Conservation (phyloP, 2,888 invertebrate genomes). For the Scaptodrosophila latifasciaeformis region DNA sequence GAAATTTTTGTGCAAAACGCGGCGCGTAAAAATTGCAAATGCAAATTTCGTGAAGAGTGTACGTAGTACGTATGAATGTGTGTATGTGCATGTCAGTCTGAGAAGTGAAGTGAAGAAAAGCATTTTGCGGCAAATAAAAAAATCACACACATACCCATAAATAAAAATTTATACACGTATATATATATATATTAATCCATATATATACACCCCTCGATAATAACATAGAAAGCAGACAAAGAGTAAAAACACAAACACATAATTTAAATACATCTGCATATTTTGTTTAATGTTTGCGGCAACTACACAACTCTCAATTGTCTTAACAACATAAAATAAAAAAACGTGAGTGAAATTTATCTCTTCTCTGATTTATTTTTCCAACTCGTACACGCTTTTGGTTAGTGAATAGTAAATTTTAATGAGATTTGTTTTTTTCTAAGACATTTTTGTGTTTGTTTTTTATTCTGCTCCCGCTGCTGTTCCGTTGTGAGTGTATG, state of each 20-base stretch:
- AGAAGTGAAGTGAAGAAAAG: no score
- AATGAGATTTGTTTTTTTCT: conserved; percentile 8
- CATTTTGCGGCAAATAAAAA: no score
- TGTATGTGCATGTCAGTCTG: no score
- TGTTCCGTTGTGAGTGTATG: background rate
- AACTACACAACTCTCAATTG: conserved; percentile 26
- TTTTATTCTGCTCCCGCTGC: background rate
- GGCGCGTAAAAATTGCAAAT: background rate
- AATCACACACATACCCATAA: background rate
- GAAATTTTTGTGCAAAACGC: background rate
- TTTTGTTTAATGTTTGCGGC: conserved; percentile 5
- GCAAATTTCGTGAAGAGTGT: no score
- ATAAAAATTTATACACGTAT: background rate
- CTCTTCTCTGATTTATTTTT: conserved; percentile 28
- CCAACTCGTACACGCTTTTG: background rate
- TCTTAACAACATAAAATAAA: conserved; percentile 11
- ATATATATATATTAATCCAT: background rate
- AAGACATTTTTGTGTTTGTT: background rate
- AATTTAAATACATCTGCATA: conserved; percentile 19
- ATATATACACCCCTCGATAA: no score
- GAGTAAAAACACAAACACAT: conserved; percentile 29
- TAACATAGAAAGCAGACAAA: no score
- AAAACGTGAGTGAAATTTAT: conserved; percentile 46
- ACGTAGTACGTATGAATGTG: no score
- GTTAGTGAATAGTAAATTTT: background rate